Evolutionary conservation across 2,797 vertebrate species (phyloP).

Genomic region (Benthosema pterotum): DNA sequence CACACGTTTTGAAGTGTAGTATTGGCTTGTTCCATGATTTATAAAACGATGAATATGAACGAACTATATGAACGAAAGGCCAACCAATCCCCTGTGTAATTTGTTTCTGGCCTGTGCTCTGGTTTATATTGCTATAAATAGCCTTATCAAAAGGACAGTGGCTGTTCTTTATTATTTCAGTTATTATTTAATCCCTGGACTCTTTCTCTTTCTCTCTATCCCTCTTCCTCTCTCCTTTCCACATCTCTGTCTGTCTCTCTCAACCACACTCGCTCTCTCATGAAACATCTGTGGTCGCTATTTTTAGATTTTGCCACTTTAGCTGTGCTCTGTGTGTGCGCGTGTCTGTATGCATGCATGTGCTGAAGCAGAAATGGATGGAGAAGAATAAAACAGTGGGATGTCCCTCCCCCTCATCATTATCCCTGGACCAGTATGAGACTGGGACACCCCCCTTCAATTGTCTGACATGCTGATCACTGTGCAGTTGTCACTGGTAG

Average conservation of each 20-base stretch:
- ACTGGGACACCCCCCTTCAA: conserved; percentile 1
- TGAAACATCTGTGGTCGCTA: conserved; percentile 58
- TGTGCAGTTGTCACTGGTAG: no score
- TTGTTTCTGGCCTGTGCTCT: conserved; percentile 44
- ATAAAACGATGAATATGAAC: conserved; percentile 26
- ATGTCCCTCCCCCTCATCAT: conserved; percentile 37
- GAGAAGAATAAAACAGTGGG: conserved; percentile 29
- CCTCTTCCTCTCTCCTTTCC: background rate
- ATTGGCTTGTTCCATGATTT: background rate
- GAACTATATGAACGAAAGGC: conserved; percentile 10
- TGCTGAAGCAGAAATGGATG: conserved; percentile 55
- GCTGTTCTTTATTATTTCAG: conserved; percentile 68
- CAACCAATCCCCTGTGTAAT: conserved; percentile 34
- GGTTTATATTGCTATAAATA: conserved; percentile 63
- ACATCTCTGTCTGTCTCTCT: conserved; percentile 28
- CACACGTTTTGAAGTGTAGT: background rate
- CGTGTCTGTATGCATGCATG: conserved; percentile 20
- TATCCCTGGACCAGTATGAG: conserved; percentile 42
- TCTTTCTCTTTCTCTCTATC: conserved; percentile 7
- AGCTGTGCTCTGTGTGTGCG: conserved; percentile 40
- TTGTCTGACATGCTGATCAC: no score
- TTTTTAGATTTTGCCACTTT: conserved; percentile 73
- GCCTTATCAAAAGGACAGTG: conserved; percentile 43
- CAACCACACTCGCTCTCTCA: conserved; percentile 46
- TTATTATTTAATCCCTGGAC: conserved; percentile 51